phyloP scores from a whole-genome alignment of 1,140 invertebrate species.

The Trachymyrmex septentrionalis region DNA sequence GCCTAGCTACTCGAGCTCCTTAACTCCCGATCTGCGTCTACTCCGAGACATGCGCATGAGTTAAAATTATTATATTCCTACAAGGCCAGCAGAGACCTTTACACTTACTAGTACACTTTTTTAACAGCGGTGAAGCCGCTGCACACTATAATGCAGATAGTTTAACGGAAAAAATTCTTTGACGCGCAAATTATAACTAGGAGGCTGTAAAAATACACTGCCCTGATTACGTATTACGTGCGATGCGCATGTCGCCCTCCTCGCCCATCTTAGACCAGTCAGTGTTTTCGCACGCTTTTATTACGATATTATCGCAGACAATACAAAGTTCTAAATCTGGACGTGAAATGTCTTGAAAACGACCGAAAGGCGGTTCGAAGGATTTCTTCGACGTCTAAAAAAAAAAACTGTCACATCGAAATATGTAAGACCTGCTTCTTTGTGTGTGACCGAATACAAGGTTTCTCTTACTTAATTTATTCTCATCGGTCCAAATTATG shows the following conservation, averaged over 20 bases:
- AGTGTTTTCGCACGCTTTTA: neutral
- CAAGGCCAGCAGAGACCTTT: slow-evolving; percentile 64
- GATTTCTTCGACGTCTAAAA: too few relatives aligned
- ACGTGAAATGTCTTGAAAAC: too few relatives aligned
- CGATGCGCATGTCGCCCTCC: neutral
- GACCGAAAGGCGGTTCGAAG: too few relatives aligned
- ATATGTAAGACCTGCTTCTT: too few relatives aligned
- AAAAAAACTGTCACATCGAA: too few relatives aligned
- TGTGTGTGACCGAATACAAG: too few relatives aligned
- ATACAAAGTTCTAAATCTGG: too few relatives aligned
- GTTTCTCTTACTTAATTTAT: too few relatives aligned
- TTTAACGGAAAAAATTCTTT: slow-evolving; percentile 35
- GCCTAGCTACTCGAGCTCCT: slow-evolving; percentile 3
- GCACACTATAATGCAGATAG: neutral
- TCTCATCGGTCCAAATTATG: too few relatives aligned
- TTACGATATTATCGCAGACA: neutral
- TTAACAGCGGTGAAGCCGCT: neutral
- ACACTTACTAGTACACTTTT: slow-evolving; percentile 7
- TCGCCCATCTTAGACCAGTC: neutral
- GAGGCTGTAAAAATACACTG: slow-evolving; percentile 35
- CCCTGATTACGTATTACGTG: neutral
- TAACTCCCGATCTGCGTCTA: slow-evolving; percentile 19
- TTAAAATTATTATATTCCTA: slow-evolving; percentile 41
- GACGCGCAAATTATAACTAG: neutral
- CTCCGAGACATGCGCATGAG: slow-evolving; percentile 17